Base-by-base conservation (phyloP, 2,888 invertebrate genomes). In the Prionchulus punctatus region DNA sequence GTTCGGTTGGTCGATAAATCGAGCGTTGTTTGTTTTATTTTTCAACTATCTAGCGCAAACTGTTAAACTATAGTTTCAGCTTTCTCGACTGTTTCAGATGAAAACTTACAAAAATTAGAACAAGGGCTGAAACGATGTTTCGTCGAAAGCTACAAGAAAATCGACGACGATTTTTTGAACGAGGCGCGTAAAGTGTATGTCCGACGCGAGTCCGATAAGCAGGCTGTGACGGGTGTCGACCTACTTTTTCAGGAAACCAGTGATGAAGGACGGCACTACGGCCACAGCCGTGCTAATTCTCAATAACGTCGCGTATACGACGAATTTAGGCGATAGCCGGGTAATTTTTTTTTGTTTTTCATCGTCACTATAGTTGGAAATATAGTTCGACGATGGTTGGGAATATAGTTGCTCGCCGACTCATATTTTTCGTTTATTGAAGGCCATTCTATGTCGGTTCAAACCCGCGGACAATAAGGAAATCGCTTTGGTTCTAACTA, bases 251-350 rank as follows among this genome's bases (percentile, higher is more conserved):
- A 77, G 76, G 31, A 75, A 75, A 59, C 77, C 77, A n/a, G 65
- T 71, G 1, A 75, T 76, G 75, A 77, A 76, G 62, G 77, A 77
- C 65, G 77, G 77, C 1, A 72, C 75, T 0, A 77, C 77, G 27
- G 76, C 74, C 0, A 73, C 75, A n/a, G 66, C 72, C 27, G 66
- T 76, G 28, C 63, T 77, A 21, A 64, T 72, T n/a, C 60, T 77
- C 25, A 73, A 76, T 60, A 71, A 76, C 56, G 70, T 68, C 1
- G 60, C 76, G 52, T 77, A 73, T 62, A 72, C 76, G 30, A 73
- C 76, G 18, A 77, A 77, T 62, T 64, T 77, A 27, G 77, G 77
- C 28, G 77, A 77, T 60, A 76, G 76, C 59, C 73, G 73, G 70
- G 77, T 75, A 59, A 54, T 48, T 25, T 36, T 27, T n/a, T n/a